phyloP scores from a whole-genome alignment of 2,113 vertebrate species.

The Balaeniceps rex region DNA sequence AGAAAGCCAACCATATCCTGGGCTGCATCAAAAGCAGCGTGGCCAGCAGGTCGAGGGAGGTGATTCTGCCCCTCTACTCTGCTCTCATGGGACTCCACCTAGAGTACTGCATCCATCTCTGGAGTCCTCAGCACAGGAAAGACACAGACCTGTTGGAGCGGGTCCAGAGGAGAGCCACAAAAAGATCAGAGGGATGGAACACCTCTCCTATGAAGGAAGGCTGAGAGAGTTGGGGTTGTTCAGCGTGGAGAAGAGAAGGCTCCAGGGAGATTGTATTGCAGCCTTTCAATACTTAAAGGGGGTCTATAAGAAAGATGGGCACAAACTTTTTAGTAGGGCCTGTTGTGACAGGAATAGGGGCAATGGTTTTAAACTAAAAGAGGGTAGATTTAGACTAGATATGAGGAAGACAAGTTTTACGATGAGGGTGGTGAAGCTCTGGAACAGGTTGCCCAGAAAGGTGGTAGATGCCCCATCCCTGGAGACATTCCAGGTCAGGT shows the following conservation, averaged over 20 bases:
- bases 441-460: neutral
- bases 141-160: neutral
- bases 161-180: neutral
- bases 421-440: neutral
- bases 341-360: neutral
- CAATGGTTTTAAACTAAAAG: neutral
- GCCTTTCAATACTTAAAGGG: neutral
- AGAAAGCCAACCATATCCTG: no score
- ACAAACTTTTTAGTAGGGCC: neutral
- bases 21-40: no score
- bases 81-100: rapidly evolving
- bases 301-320: neutral
- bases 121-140: neutral
- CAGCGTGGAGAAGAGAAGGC: neutral
- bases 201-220: neutral
- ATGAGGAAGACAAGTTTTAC: neutral
- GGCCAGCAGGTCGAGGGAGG: no score
- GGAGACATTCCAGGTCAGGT: neutral
- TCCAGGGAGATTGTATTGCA: neutral
- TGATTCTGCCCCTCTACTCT: neutral
- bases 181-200: neutral
- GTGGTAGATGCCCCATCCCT: neutral
- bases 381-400: neutral
- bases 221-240: neutral
- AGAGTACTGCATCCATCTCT: neutral